A percentile compares a stretch with the other conserved stretches of the same genome.
phyloP scores from a whole-genome alignment of 2,113 vertebrate species.

The Geothlypis trichas region DNA sequence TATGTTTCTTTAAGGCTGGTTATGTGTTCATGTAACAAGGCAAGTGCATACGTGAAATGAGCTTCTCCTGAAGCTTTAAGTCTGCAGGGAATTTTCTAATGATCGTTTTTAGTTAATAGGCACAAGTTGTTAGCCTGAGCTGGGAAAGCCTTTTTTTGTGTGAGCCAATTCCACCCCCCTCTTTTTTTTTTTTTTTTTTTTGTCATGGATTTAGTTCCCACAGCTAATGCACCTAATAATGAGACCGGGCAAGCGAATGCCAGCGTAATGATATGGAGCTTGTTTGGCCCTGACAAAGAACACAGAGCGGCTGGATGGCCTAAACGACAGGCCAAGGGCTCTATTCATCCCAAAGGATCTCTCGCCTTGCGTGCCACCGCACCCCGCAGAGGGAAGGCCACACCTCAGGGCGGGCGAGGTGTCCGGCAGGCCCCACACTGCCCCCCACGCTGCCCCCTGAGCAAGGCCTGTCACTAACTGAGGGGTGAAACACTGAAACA shows the following conservation, averaged over 20 bases:
- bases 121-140: constrained; percentile 75
- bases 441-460: not conserved
- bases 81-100: constrained; percentile 72
- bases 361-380: not conserved
- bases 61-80: constrained; percentile 28
- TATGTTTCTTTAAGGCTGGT: constrained; percentile 55
- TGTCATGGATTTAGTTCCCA: constrained; percentile 77
- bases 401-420: not conserved
- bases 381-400: not conserved
- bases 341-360: constrained; percentile 41
- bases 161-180: constrained; percentile 70
- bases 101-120: constrained; percentile 76
- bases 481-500: not conserved
- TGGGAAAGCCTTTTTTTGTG: constrained; percentile 68
- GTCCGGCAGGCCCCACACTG: not conserved
- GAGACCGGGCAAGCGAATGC: constrained; percentile 68
- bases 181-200: constrained; percentile 35
- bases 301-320: constrained; percentile 62
- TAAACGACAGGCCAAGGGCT: constrained; percentile 46
- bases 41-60: constrained; percentile 47
- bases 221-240: constrained; percentile 76
- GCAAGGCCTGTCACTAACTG: not conserved
- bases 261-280: constrained; percentile 68
- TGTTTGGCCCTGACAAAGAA: constrained; percentile 74
- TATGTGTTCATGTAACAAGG: constrained; percentile 29